A percentile compares a stretch with the other conserved stretches of the same genome.
These are phyloP conservation scores for Alligator sinensis DNA, from an alignment of 2,113 vertebrate species.

Conservation along the genomic window DNA sequence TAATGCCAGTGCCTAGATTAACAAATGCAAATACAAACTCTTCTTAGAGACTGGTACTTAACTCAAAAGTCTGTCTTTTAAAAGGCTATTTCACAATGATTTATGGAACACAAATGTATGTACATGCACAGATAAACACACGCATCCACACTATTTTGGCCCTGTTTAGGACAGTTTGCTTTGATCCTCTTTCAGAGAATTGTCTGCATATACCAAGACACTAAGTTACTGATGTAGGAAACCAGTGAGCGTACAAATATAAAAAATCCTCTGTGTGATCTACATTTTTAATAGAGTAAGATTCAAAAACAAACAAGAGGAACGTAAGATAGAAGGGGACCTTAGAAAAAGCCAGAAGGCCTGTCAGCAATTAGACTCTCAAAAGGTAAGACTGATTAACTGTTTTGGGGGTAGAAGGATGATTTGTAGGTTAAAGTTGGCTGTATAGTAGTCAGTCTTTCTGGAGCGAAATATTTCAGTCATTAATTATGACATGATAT, in stretches of 20 bases:
- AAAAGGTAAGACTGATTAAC: slow-evolving; percentile 82
- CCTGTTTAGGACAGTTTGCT: background rate
- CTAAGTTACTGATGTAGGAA: background rate
- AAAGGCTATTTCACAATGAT: background rate
- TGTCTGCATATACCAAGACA: background rate
- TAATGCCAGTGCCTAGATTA: background rate
- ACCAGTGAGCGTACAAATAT: background rate
- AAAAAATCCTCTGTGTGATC: background rate
- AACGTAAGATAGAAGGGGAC: slow-evolving; percentile 90
- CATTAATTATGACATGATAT: background rate
- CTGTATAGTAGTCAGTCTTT: background rate
- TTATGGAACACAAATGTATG: background rate
- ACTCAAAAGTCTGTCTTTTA: background rate
- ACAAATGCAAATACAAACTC: background rate
- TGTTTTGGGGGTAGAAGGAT: background rate
- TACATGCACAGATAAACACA: background rate
- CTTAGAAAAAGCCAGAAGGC: slow-evolving; percentile 90
- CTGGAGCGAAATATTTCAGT: background rate
- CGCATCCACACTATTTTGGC: rapidly evolving
- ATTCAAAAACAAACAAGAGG: slow-evolving; percentile 91
- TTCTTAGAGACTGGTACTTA: background rate
- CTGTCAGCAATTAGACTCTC: slow-evolving; percentile 92
- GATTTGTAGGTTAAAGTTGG: background rate
- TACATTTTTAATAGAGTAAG: slow-evolving; percentile 80
- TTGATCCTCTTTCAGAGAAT: background rate